phyloP scores from a whole-genome alignment of 1,140 invertebrate species.

The Magallana gigas region DNA sequence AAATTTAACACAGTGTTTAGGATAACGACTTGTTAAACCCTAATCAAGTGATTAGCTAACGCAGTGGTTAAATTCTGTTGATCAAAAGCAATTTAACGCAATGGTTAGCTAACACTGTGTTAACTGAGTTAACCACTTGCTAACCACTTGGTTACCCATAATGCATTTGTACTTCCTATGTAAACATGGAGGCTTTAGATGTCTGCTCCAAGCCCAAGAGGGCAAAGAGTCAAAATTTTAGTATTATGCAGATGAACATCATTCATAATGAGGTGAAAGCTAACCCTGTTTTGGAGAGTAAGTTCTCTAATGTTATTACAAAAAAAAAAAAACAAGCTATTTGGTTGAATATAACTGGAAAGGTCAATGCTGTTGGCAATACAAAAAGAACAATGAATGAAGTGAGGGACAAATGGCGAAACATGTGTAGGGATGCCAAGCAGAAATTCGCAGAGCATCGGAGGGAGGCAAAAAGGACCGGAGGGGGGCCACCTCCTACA shows the following conservation, averaged over 20 bases:
- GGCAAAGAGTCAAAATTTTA: no score
- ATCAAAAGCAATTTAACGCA: background rate
- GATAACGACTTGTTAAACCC: background rate
- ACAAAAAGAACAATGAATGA: background rate
- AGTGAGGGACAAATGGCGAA: background rate
- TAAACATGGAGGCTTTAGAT: background rate
- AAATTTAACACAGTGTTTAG: no score
- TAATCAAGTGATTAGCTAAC: background rate
- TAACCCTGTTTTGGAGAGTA: background rate
- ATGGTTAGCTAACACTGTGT: background rate
- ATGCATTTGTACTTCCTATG: background rate
- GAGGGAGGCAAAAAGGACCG: background rate
- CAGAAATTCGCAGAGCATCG: background rate
- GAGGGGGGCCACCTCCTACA: background rate
- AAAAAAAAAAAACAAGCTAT: background rate
- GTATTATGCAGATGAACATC: background rate
- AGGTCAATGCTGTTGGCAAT: background rate
- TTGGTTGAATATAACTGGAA: background rate
- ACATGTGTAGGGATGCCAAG: background rate
- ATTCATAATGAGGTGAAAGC: background rate
- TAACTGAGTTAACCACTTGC: background rate
- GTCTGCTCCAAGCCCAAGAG: background rate
- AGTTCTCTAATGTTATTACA: background rate
- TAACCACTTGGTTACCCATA: background rate
- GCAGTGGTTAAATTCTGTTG: background rate